Base-by-base conservation (phyloP, 2,888 invertebrate species). In the Ctenicera cuprea region DNA sequence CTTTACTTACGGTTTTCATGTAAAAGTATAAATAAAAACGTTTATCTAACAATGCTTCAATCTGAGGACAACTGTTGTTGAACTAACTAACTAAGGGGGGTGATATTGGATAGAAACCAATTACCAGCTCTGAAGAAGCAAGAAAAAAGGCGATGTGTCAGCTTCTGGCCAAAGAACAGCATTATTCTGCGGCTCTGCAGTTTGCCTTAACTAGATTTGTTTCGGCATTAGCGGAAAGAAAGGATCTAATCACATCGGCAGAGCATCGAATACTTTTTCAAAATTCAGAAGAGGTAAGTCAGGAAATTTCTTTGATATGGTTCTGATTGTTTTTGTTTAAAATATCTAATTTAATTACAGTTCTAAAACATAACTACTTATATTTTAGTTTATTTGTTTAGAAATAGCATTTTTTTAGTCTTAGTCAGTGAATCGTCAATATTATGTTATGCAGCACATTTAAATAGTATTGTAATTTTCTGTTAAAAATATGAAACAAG, bases 201-300 rank as follows among this genome's bases (percentile, higher is more conserved):
- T 95, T 94, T 82, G 95, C 95, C 3, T 90, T 94, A 74, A 91
- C 93, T 74, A 89, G 95, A 75, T 95, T 95, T 85, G 92, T 94
- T 54, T 91, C 92, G 0, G 94, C 95, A 0, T 86, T 95, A 77
- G 89, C 90, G 4, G 95, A 95, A 82, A 89, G 94, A 71, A 92
- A 92, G 62, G 95, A 95, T 83, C 89, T 95, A 11, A 92, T 95
- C 65, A 91, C 93, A 1, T 91, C 92, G 0, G 90, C 91, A 64
- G 95, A 96, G 83, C 95, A 95, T 86, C 90, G 92, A 84, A 89
- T 93, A 38, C 88, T 96, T 69, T 96, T 95, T 86, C 95, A 96
- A 88, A 96, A 96, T 86, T 91, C 94, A 80, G 95, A 95, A 85
- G 95, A 95, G 89, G 92, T 94, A 85, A 81, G 86, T 76, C 81